These are phyloP conservation scores for Polypterus bichir DNA, from an alignment of 2,113 vertebrate genomes.

Conservation along the genomic window DNA sequence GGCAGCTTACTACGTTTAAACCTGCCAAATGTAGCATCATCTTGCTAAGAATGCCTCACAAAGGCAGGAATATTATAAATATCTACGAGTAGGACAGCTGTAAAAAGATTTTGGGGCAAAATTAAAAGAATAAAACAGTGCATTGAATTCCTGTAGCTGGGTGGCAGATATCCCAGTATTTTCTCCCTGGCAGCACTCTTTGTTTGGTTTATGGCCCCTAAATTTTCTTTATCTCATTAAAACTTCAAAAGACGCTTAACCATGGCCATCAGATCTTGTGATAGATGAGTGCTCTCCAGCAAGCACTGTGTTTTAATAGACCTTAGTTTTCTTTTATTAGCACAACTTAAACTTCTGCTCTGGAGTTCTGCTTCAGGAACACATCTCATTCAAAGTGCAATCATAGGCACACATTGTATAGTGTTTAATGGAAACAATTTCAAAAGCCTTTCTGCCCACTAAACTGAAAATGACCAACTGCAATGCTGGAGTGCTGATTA, in stretches of 20 bases:
- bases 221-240: not conserved
- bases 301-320: conserved; percentile 14
- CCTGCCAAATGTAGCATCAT: no score
- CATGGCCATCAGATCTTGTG: conserved; percentile 11
- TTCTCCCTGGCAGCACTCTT: not conserved
- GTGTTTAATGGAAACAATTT: not conserved
- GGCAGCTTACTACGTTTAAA: no score
- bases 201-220: not conserved
- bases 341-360: conserved; percentile 5
- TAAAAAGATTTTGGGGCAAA: no score
- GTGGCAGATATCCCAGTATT: no score
- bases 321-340: conserved; percentile 2
- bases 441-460: conserved; percentile 2
- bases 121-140: no score
- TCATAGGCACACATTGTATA: not conserved
- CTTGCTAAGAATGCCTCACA: no score
- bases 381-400: conserved; percentile 8
- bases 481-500: no score
- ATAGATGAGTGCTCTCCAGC: conserved; percentile 22
- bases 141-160: no score
- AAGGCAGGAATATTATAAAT: no score
- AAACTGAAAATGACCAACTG: not conserved
- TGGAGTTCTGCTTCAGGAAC: conserved; percentile 6
- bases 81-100: no score
- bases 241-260: not conserved